phyloP scores from a whole-genome alignment of 2,113 vertebrate species.

The Passerina amoena region DNA sequence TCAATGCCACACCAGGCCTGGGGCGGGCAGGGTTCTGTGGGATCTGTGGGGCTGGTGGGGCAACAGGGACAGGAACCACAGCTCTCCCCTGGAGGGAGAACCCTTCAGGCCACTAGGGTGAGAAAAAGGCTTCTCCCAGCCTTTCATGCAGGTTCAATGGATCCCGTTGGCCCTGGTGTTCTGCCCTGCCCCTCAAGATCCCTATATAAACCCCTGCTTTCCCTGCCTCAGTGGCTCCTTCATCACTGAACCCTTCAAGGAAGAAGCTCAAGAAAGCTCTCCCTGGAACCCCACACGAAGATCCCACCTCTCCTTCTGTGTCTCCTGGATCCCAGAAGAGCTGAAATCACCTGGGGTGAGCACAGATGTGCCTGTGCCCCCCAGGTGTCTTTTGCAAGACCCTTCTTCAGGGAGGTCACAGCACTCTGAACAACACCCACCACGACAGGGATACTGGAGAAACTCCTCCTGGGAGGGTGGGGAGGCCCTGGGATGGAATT shows the following conservation, averaged over 20 bases:
- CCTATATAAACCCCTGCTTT: neutral
- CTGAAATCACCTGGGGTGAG: neutral
- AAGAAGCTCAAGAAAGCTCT: neutral
- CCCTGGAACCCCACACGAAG: neutral
- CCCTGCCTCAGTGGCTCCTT: neutral
- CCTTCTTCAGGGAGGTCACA: neutral
- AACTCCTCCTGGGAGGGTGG: neutral
- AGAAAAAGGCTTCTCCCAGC: neutral
- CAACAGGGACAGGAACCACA: neutral
- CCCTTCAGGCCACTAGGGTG: neutral
- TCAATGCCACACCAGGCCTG: fast-evolving
- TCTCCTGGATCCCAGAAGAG: neutral
- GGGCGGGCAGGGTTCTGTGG: neutral
- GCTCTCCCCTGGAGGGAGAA: neutral
- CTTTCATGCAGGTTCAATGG: neutral
- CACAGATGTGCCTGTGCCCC: neutral
- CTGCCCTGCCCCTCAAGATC: neutral
- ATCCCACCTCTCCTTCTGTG: neutral
- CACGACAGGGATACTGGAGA: fast-evolving
- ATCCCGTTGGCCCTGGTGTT: neutral
- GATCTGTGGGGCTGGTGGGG: neutral
- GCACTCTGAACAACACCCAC: neutral
- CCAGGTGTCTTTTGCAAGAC: neutral
- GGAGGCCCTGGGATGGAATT: neutral
- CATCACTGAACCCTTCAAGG: fast-evolving